Conservation (phyloP, 2,888 invertebrate genomes). For the Ametastegia equiseti region DNA sequence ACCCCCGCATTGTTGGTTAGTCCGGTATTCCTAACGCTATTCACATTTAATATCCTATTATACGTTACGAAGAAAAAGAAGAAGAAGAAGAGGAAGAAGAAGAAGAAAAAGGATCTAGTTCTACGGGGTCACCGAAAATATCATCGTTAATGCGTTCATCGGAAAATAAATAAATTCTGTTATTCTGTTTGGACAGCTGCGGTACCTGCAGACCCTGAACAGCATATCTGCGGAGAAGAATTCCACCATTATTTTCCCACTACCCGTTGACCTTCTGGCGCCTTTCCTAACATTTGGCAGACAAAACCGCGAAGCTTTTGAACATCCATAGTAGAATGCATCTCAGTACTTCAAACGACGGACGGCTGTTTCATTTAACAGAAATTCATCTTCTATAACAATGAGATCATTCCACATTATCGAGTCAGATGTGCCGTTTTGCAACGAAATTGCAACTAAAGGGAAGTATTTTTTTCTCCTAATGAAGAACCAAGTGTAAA, state of each 20-base stretch:
- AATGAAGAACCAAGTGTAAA: too few relatives aligned
- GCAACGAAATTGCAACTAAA: neutral
- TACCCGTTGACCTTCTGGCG: constrained; percentile 89
- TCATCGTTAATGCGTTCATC: constrained; percentile 28
- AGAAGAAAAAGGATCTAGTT: neutral
- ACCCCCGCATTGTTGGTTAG: constrained; percentile 26
- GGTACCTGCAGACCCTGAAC: constrained; percentile 94
- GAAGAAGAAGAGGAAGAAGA: neutral
- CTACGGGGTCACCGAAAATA: constrained; percentile 9
- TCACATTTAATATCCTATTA: constrained; percentile 39
- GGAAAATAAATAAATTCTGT: constrained; percentile 37
- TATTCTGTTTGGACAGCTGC: constrained; percentile 77
- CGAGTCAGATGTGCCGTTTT: neutral
- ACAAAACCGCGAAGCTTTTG: constrained; percentile 25
- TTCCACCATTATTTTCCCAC: constrained; percentile 95
- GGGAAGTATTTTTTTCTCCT: neutral
- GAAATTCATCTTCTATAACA: neutral
- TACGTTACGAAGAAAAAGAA: constrained; percentile 11
- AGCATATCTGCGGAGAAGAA: constrained; percentile 96
- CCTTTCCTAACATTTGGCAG: constrained; percentile 75
- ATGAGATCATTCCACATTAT: neutral
- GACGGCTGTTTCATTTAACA: constrained; percentile 13
- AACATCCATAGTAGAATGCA: constrained; percentile 4
- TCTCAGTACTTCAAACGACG: neutral
- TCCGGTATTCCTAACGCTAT: constrained; percentile 37